phyloP scores from a whole-genome alignment of 1,140 invertebrate genomes.

The Diorhabda elongata region DNA sequence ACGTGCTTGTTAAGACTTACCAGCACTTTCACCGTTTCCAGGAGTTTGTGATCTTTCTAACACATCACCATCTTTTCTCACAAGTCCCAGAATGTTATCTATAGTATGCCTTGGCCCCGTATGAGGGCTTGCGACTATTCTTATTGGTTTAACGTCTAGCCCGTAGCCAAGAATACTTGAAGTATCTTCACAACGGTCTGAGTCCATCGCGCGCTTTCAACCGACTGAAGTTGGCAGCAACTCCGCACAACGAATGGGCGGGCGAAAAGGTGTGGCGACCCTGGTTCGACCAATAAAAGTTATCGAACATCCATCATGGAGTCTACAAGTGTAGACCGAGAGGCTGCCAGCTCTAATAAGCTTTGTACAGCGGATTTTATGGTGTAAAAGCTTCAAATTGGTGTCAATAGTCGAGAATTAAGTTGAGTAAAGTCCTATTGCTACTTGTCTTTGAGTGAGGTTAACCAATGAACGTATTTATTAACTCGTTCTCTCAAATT shows the following conservation, averaged over 20 bases:
- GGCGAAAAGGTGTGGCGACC: conserved; percentile 29
- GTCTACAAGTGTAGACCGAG: conserved; percentile 31
- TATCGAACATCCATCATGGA: conserved; percentile 37
- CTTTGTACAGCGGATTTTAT: conserved; percentile 29
- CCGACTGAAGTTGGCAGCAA: conserved; percentile 40
- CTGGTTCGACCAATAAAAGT: conserved; percentile 28
- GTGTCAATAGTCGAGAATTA: conserved; percentile 34
- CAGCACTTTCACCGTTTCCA: conserved; percentile 45
- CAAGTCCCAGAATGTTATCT: conserved; percentile 48
- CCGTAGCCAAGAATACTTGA: conserved; percentile 41
- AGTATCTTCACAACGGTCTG: conserved; percentile 45
- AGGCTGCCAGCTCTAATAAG: conserved; percentile 32
- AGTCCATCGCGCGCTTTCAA: conserved; percentile 44
- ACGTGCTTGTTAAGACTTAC: conserved; percentile 26
- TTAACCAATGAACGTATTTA: conserved; percentile 21
- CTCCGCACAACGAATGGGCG: conserved; percentile 32
- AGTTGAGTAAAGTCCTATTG: conserved; percentile 32
- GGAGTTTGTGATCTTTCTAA: conserved; percentile 39
- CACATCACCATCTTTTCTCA: conserved; percentile 36
- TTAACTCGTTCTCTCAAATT: conserved; percentile 16
- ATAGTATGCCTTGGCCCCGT: conserved; percentile 48
- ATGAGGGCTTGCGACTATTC: conserved; percentile 41
- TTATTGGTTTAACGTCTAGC: conserved; percentile 41
- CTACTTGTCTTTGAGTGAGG: conserved; percentile 25
- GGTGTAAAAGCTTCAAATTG: conserved; percentile 33